Evolutionary conservation across 92 coral and sea anemone genomes (phyloP), one percentile per base, ranked within the genome.

Genomic region (Porites rus): DNA sequence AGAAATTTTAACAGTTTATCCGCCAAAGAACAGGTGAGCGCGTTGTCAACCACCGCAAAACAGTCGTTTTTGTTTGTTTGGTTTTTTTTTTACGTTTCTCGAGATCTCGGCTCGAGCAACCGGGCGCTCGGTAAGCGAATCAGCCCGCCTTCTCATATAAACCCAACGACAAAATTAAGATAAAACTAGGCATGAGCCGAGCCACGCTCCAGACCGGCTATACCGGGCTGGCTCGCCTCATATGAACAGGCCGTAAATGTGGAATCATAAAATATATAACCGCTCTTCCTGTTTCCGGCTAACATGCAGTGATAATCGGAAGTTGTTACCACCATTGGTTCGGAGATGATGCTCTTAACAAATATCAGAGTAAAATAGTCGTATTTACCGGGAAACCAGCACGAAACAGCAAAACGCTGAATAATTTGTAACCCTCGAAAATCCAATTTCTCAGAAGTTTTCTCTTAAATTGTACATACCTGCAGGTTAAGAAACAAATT

Each of bases 21-120:
- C 13, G 92, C 97, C n/a, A 87, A 51, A 31, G 91, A 91, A 64
- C 95, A 95, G 95, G 98, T 95, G 82, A 74, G 61, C 61, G 12
- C 61, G 4, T 8, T 54, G 60, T 54, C 11, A 38, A 38, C 46
- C 46, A 54, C 14, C 14, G 60, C 7, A 54, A 54, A 54, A 9
- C 11, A 54, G 60, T 54, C 14, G 60, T 54, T 54, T 10, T 54
- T 10, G 60, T 54, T 54, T 9, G 12, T 9, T 9, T 56, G 61
- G 16, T 12, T 10, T 56, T 10, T 54, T 54, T 56, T 10, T 56
- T 10, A 56, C 60, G 14, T 8, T 13, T 54, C 7, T 2, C 11
- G 16, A 56, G 46, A 38, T 38, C 46, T 38, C 46, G 46, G 46
- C 46, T 38, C 46, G 6, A 38, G 46, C 46, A 38, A 38, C 46